A percentile compares a stretch with the other conserved stretches of the same genome.
These are phyloP conservation scores for Pinna nobilis DNA, from an alignment of 1,140 invertebrate genomes.

Conservation along the genomic window DNA sequence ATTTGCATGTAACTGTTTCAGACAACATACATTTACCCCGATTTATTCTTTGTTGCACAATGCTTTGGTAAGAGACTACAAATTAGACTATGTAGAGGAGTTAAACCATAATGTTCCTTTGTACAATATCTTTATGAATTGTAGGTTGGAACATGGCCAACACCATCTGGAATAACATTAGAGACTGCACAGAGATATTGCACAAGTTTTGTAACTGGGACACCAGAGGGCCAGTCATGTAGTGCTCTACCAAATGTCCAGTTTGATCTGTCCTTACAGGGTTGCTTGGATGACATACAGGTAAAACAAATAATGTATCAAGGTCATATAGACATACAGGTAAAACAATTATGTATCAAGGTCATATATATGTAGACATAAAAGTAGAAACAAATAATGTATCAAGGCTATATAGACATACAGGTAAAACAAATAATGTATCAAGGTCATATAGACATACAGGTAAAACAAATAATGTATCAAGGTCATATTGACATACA, in stretches of 20 bases:
- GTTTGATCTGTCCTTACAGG: constrained; percentile 36
- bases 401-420: too few relatives aligned
- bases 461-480: constrained; percentile 34
- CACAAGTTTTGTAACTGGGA: constrained; percentile 31
- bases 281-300: constrained; percentile 61
- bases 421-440: constrained; percentile 47
- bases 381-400: too few relatives aligned
- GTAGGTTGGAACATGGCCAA: constrained; percentile 53
- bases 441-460: too few relatives aligned
- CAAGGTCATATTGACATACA: background rate
- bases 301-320: constrained; percentile 33
- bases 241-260: constrained; percentile 32
- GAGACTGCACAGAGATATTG: constrained; percentile 51
- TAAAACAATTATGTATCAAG: background rate
- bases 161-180: constrained; percentile 42
- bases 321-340: background rate
- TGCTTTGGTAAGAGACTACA: too few relatives aligned
- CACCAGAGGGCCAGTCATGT: constrained; percentile 38
- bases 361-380: background rate
- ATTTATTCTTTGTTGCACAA: too few relatives aligned
- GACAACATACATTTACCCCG: too few relatives aligned
- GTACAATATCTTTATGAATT: background rate
- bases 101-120: background rate
- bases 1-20: too few relatives aligned
- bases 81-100: background rate